A percentile compares a stretch with the other conserved stretches of the same genome.
These are phyloP conservation scores for Eidolon dupreanum DNA, from an alignment of 2,797 vertebrate genomes.

Conservation along the genomic window DNA sequence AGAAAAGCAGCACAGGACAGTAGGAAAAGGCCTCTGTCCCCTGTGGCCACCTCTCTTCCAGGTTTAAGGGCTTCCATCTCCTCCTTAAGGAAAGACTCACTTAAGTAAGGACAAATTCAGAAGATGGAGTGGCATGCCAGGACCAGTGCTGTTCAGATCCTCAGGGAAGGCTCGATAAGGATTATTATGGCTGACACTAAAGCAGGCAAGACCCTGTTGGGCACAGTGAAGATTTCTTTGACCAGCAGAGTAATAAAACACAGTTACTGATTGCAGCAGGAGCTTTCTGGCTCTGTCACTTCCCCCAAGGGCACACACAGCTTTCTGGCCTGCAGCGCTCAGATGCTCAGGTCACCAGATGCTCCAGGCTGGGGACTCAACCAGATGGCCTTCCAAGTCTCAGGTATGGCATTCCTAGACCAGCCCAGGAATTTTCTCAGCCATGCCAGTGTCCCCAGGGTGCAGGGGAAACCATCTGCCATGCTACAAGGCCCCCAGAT, in stretches of 20 bases:
- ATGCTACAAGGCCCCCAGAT: background rate
- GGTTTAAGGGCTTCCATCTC: background rate
- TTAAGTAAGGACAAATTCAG: background rate
- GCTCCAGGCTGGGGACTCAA: background rate
- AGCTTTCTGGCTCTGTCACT: background rate
- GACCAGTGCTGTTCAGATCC: background rate
- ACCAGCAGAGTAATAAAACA: background rate
- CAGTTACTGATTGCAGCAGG: background rate
- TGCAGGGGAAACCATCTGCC: background rate
- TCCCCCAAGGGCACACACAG: slow-evolving; percentile 10
- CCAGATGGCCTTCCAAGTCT: slow-evolving; percentile 43
- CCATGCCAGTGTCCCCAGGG: background rate
- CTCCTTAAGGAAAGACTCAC: background rate
- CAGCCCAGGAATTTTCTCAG: slow-evolving; percentile 32
- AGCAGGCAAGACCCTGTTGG: background rate
- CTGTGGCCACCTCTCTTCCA: background rate
- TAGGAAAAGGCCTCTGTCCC: background rate
- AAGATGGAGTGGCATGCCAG: background rate
- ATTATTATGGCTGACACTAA: background rate
- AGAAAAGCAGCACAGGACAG: background rate
- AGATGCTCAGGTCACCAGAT: slow-evolving; percentile 42
- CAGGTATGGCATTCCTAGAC: slow-evolving; percentile 35
- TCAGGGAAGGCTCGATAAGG: background rate
- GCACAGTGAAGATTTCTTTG: background rate
- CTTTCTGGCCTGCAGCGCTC: background rate